A percentile compares a stretch with the other conserved stretches of the same genome.
Evolutionary conservation across 30 jellyfish, hydroid and myxozoan genomes (phyloP).

Genomic region (Turritopsis dohrnii): DNA sequence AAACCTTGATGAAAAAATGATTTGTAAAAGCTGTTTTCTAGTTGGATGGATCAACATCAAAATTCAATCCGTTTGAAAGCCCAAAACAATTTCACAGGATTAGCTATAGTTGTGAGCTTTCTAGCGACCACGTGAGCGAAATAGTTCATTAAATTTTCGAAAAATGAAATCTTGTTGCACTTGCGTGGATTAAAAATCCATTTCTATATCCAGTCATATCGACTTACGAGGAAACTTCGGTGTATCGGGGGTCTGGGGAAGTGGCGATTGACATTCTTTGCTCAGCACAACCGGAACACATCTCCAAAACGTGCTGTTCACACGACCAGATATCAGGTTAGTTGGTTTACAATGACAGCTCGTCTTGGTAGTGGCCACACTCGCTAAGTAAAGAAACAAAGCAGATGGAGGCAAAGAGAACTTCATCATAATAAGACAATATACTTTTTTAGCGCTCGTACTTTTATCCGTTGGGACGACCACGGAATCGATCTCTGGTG

Average conservation of each 20-base stretch:
- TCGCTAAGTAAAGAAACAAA: background rate
- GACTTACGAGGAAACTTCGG: background rate
- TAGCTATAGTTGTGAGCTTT: too few relatives aligned
- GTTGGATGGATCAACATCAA: too few relatives aligned
- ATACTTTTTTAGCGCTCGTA: background rate
- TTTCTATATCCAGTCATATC: background rate
- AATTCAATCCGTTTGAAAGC: too few relatives aligned
- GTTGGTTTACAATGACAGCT: background rate
- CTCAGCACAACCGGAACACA: background rate
- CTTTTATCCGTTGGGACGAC: conserved; percentile 10
- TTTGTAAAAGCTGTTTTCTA: too few relatives aligned
- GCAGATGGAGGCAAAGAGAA: background rate
- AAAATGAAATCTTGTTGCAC: too few relatives aligned
- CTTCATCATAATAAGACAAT: background rate
- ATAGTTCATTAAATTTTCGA: too few relatives aligned
- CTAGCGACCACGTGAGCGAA: too few relatives aligned
- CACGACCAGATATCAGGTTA: background rate
- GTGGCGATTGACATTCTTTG: background rate
- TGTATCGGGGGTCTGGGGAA: background rate
- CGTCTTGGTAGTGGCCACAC: background rate
- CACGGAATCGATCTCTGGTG: background rate
- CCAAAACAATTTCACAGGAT: too few relatives aligned
- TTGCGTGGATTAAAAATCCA: too few relatives aligned
- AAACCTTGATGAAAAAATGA: background rate
- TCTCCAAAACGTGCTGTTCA: background rate